Evolutionary conservation across 2,797 vertebrate genomes (phyloP).

Genomic region (Saxicola maurus): DNA sequence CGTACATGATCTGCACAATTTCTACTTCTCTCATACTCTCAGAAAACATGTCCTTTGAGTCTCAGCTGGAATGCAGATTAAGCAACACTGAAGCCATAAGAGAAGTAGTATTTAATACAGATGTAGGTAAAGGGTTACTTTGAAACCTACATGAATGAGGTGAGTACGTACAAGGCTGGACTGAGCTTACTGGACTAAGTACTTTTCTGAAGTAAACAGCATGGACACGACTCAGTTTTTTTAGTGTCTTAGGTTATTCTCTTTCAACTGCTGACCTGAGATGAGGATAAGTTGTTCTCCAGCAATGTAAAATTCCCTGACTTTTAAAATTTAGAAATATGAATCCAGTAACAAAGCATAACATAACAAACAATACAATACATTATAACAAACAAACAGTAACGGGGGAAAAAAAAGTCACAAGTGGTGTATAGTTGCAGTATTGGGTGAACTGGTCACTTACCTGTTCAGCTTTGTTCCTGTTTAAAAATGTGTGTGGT

Average conservation of each 20-base stretch:
- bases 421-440: too few species aligned
- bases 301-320: background rate
- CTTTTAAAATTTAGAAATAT: background rate
- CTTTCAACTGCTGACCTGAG: background rate
- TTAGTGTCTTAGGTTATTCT: background rate
- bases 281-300: background rate
- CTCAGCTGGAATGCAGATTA: background rate
- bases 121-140: background rate
- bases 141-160: background rate
- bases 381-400: too few species aligned
- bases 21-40: constrained; percentile 43
- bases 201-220: background rate
- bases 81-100: background rate
- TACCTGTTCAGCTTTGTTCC: background rate
- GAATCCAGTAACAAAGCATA: background rate
- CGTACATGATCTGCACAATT: constrained; percentile 38
- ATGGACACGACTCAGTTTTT: background rate
- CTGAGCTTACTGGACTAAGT: background rate
- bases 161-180: background rate
- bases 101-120: background rate
- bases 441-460: background rate
- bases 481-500: background rate
- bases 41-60: constrained; percentile 28
- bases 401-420: background rate
- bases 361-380: too few species aligned